Base-by-base conservation (phyloP, 2,888 invertebrate species). In the Phrixothrix hirtus region DNA sequence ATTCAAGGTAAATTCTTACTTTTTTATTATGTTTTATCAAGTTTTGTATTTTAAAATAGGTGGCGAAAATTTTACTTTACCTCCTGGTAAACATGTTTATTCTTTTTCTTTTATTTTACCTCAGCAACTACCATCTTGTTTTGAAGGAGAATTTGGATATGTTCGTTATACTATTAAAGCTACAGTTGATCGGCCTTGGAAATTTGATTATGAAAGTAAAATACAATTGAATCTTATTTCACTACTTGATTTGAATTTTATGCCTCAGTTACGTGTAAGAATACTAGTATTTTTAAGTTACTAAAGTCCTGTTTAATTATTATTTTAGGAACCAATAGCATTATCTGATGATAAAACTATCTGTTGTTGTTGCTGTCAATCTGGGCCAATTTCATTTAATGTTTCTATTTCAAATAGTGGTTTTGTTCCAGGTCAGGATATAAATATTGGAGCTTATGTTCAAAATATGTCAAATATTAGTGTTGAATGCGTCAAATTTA, bases 371-470 rank as follows among this genome's bases (percentile, higher is more conserved):
- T 51, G 51, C 12, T 39, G 31, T 13, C 16, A 44, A 27, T 10
- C 32, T 11, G 45, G 39, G 11, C 29, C 35, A 15, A 9, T 51
- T n/a, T 41, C 45, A 10, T 51, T 51, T n/a, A 36, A 27, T 1
- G 14, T 45, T 10, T 39, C 51, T 14, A 11, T 51, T 9, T 45
- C 51, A n/a, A 15, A 13, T 7, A 35, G 83, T 3, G 91, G 91
- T 1, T 89, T 84, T 71, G 87, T 88, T 31, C 85, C 88, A 1
- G 90, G 90, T 0, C 90, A 92, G 76, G 76, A 79, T 29, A 83
- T 92, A 63, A 85, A 87, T 0, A 76, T 90, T 7, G 80, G 81
- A 32, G 79, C 89, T 32, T 85, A 87, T 66, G 79, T 89, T 41
- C 87, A 88, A 60, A 92, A 92, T 73, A 80, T 83, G 61, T 89